Percentiles rank a stretch among this genome's conserved stretches.
phyloP scores from a whole-genome alignment of 2,797 vertebrate genomes.

The Cynodonichthys magdalenae region DNA sequence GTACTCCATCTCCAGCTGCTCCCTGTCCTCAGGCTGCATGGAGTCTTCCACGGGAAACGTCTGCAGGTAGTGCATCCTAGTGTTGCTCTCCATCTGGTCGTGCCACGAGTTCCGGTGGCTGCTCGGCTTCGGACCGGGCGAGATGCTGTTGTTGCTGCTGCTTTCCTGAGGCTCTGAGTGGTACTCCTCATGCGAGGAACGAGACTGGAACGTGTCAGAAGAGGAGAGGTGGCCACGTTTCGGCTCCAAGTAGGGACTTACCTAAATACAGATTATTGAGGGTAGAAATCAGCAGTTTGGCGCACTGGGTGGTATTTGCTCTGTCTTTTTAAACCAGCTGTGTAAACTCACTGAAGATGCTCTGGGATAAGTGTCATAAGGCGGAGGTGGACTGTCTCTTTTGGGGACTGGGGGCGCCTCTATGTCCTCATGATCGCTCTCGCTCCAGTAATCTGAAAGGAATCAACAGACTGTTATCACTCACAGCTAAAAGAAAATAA shows the following conservation, averaged over 20 bases:
- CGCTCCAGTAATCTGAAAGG: constrained; percentile 96
- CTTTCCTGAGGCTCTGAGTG: constrained; percentile 82
- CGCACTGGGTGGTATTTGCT: not conserved
- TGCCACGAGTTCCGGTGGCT: constrained; percentile 96
- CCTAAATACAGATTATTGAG: constrained; percentile 42
- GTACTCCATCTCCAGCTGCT: constrained; percentile 88
- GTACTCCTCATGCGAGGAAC: constrained; percentile 94
- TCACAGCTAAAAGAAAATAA: constrained; percentile 3
- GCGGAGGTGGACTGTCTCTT: constrained; percentile 96
- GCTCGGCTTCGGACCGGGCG: constrained; percentile 87
- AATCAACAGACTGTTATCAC: constrained; percentile 24
- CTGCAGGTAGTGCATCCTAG: constrained; percentile 94
- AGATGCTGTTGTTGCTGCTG: constrained; percentile 79
- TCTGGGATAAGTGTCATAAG: constrained; percentile 95
- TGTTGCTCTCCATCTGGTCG: constrained; percentile 94
- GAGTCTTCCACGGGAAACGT: constrained; percentile 92
- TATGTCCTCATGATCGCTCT: constrained; percentile 96
- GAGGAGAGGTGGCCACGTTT: constrained; percentile 94
- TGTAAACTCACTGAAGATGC: constrained; percentile 89
- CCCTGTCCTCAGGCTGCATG: constrained; percentile 82
- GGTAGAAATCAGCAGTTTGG: not conserved
- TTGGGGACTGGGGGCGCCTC: constrained; percentile 92
- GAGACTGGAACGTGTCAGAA: constrained; percentile 94
- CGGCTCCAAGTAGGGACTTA: constrained; percentile 94
- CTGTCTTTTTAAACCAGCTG: not conserved